Conservation (phyloP, 2,113 vertebrate genomes). For the Chamaetylas fuelleborni region DNA sequence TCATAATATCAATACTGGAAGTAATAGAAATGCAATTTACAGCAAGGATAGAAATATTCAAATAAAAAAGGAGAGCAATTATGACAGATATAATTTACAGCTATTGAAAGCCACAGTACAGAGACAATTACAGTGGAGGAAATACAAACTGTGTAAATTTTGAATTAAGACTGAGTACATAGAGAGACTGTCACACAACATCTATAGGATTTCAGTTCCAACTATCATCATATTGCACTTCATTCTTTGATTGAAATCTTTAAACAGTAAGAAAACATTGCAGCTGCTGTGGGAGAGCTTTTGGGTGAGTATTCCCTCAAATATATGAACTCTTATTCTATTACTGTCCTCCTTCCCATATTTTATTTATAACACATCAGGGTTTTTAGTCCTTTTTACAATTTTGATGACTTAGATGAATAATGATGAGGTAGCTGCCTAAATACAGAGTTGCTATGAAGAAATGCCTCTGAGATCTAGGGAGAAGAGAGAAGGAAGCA, state of each 20-base stretch:
- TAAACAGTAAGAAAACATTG: neutral
- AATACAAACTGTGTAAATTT: constrained; percentile 38
- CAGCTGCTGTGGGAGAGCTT: constrained; percentile 6
- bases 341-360: constrained; percentile 46
- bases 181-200: neutral
- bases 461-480: neutral
- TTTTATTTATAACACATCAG: constrained; percentile 66
- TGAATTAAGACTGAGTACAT: constrained; percentile 8
- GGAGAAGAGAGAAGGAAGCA: neutral
- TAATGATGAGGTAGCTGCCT: constrained; percentile 52
- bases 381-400: constrained; percentile 70
- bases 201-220: constrained; percentile 3
- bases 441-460: constrained; percentile 29
- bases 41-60: neutral
- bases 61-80: neutral
- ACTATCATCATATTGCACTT: neutral
- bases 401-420: constrained; percentile 71
- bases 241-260: neutral
- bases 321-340: constrained; percentile 54
- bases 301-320: constrained; percentile 32
- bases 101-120: constrained; percentile 5
- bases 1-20: neutral
- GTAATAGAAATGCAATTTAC: neutral
- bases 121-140: constrained; percentile 19
- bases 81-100: constrained; percentile 46